A percentile compares a stretch with the other conserved stretches of the same genome.
phyloP scores from a whole-genome alignment of 2,797 vertebrate species.

The Intellagama lesueurii region DNA sequence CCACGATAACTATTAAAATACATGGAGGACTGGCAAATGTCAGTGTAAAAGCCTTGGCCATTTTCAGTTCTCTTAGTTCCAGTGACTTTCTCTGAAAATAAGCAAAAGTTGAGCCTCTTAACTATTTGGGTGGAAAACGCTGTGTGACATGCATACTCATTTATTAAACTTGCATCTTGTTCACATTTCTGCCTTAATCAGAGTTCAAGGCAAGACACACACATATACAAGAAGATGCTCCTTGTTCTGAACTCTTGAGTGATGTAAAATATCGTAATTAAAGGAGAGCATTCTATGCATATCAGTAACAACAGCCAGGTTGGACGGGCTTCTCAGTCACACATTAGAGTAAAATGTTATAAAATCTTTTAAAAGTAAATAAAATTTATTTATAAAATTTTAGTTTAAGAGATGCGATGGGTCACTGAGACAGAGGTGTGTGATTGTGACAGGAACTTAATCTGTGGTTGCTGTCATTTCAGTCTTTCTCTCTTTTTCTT shows the following conservation, averaged over 20 bases:
- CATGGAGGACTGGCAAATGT: neutral
- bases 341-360: neutral
- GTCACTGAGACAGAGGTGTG: neutral
- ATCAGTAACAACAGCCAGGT: neutral
- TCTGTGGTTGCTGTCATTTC: neutral
- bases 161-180: neutral
- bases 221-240: neutral
- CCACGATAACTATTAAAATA: neutral
- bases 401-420: neutral
- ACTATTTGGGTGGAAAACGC: neutral
- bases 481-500: conserved; percentile 51
- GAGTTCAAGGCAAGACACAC: neutral
- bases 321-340: neutral
- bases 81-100: neutral
- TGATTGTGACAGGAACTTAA: neutral
- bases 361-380: neutral
- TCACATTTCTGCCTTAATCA: neutral
- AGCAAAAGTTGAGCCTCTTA: neutral
- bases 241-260: neutral
- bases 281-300: neutral
- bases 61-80: neutral
- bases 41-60: neutral
- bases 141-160: neutral
- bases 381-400: too few species aligned
- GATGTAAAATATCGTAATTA: neutral